Evolutionary conservation across 53 echinoderm and acorn worm genomes (phyloP).

Genomic region (Stichopus horrens): DNA sequence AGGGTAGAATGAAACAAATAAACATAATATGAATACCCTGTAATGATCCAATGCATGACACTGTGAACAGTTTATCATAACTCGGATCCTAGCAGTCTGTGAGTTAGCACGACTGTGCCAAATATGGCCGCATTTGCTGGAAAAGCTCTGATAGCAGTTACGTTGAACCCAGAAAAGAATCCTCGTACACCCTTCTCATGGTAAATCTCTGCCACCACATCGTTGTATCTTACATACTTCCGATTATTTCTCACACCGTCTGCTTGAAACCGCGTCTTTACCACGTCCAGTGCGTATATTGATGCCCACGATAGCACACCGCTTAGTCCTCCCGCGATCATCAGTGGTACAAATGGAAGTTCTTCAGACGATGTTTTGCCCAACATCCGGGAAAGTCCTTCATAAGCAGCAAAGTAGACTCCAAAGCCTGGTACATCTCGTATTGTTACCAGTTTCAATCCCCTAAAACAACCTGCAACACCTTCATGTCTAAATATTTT

Average conservation of each 20-base stretch:
- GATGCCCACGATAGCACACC: conserved; percentile 67
- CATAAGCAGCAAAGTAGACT: conserved; percentile 70
- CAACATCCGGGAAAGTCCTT: conserved; percentile 59
- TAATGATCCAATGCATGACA: too few relatives aligned
- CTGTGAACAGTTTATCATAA: background rate
- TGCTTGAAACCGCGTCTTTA: conserved; percentile 67
- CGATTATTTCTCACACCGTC: conserved; percentile 55
- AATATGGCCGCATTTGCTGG: conserved; percentile 40
- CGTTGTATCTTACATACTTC: background rate
- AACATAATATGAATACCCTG: too few relatives aligned
- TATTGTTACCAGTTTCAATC: conserved; percentile 47
- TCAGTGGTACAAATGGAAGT: conserved; percentile 51
- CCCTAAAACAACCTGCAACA: conserved; percentile 68
- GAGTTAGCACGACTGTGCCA: conserved; percentile 1
- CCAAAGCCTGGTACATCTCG: conserved; percentile 67
- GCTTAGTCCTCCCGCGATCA: conserved; percentile 69
- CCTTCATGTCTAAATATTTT: conserved; percentile 68
- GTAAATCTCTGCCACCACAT: conserved; percentile 30
- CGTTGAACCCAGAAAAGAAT: conserved; percentile 14
- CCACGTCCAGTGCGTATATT: conserved; percentile 60
- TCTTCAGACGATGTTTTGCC: conserved; percentile 44
- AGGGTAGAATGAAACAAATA: too few relatives aligned
- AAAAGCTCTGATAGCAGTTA: conserved; percentile 27
- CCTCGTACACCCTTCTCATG: conserved; percentile 8
- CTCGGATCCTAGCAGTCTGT: background rate